phyloP scores from a whole-genome alignment of 2,797 vertebrate species.

The Varecia variegata region DNA sequence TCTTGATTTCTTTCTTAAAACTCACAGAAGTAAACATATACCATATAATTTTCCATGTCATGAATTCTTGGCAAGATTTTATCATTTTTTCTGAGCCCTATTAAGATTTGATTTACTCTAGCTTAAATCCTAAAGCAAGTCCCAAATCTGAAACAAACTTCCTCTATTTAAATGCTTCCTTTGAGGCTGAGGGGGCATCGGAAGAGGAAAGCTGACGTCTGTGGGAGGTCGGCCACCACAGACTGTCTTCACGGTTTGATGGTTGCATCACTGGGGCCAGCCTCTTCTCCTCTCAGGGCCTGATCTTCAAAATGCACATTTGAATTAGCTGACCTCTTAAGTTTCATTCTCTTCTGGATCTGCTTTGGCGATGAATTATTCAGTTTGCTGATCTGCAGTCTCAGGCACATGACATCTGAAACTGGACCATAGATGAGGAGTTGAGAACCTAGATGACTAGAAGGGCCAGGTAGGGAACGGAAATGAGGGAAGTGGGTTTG shows the following conservation, averaged over 20 bases:
- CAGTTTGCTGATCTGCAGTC: neutral
- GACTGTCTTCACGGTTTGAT: neutral
- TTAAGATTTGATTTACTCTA: slow-evolving; percentile 57
- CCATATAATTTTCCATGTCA: slow-evolving; percentile 15
- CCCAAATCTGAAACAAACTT: slow-evolving; percentile 9
- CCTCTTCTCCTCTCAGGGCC: neutral
- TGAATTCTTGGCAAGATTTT: slow-evolving; percentile 52
- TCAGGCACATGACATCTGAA: neutral
- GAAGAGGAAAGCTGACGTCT: neutral
- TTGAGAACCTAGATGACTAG: neutral
- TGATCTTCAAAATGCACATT: neutral
- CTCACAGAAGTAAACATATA: slow-evolving; percentile 20
- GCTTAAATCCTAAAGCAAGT: slow-evolving; percentile 29
- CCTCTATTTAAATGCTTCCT: slow-evolving; percentile 27
- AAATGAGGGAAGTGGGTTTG: neutral
- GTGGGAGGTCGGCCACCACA: neutral
- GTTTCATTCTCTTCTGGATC: neutral
- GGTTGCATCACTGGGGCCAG: neutral
- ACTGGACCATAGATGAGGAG: neutral
- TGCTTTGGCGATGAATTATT: neutral
- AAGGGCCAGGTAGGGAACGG: neutral
- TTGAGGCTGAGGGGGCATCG: neutral
- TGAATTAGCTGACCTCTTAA: neutral
- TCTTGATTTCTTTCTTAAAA: slow-evolving; percentile 55
- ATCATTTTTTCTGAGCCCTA: neutral